Conservation (phyloP, 1,140 invertebrate genomes). For the Nephotettix cincticeps region DNA sequence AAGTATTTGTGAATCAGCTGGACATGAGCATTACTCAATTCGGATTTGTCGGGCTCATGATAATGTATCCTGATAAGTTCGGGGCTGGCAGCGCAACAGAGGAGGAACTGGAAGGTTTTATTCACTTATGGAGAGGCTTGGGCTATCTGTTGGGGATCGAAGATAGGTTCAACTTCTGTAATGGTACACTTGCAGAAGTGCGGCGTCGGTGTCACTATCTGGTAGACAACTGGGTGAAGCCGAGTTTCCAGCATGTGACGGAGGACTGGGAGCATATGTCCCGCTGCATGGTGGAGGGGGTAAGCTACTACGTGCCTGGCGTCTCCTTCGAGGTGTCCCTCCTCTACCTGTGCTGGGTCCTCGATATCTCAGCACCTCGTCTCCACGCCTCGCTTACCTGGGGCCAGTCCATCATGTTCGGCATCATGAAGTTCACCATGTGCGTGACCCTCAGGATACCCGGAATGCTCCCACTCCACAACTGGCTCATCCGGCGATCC, state of each 20-base stretch:
- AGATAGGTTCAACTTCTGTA: conserved; percentile 67
- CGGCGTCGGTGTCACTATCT: conserved; percentile 46
- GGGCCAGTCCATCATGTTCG: conserved; percentile 34
- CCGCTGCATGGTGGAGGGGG: conserved; percentile 46
- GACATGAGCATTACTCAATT: conserved; percentile 83
- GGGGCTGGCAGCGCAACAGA: conserved; percentile 56
- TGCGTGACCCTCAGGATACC: conserved; percentile 31
- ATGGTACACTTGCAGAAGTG: conserved; percentile 49
- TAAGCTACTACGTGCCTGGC: conserved; percentile 44
- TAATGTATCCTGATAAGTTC: conserved; percentile 64
- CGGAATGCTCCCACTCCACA: conserved; percentile 29
- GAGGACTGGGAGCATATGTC: conserved; percentile 52
- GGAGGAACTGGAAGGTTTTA: conserved; percentile 66
- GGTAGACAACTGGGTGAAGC: conserved; percentile 45
- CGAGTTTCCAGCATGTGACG: conserved; percentile 45
- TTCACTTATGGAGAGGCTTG: conserved; percentile 80
- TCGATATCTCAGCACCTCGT: conserved; percentile 43
- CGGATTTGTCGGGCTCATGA: conserved; percentile 77
- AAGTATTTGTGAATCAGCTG: conserved; percentile 60
- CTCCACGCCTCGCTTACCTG: conserved; percentile 43
- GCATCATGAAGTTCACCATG: conserved; percentile 35
- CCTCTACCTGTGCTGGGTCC: conserved; percentile 43
- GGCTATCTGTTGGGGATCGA: conserved; percentile 78
- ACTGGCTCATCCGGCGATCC: conserved; percentile 26
- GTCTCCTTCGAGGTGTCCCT: conserved; percentile 42